Base-by-base conservation (phyloP, 1,140 invertebrate genomes). In the Agrilus planipennis region DNA sequence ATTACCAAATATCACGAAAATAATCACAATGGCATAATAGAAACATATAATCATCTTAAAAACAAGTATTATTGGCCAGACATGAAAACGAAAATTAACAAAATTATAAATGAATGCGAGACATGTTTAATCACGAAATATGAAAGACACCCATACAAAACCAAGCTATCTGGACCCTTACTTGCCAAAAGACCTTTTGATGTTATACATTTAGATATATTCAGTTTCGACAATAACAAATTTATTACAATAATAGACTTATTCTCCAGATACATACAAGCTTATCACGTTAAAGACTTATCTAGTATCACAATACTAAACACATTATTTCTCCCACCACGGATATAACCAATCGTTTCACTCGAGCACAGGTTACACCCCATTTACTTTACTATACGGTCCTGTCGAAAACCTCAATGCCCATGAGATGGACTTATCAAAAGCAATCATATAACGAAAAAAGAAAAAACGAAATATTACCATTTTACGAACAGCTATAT, bases 161-260 rank as follows among this genome's bases (percentile, higher is more conserved):
- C 29, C 20, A 41, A 38, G 27, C 42, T 35, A 15, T 20, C 35
- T 34, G 29, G 38, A 21, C 44, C 51, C 22, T 18, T 50, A 9
- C 12, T 52, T 7, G 41, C 49, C 6, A 46, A 44, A 44, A 50
- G 39, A 51, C 47, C 52, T 1, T 54, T 56, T 34, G 46, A 55
- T 15, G 35, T 44, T 0, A 47, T 54, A 20, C 50, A 55, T 35
- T 38, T 55, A n/a, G 52, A 55, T 31, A 39, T 39, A 2, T 55
- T 52, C 38, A 36, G 27, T 22, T 50, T 52, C 20, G 39, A 45
- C 2, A 41, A 46, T 22, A n/a, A 20, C 7, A 45, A 43, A 39
- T 55, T 52, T 15, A 27, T 50, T 10, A 55, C 50, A 12, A 49
- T 55, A 9, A 42, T 27, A 18, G 32, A 34, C 19, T 16, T 34